Base-by-base conservation (phyloP, 2,797 vertebrate species). In the Neosilurus mollespiculum region DNA sequence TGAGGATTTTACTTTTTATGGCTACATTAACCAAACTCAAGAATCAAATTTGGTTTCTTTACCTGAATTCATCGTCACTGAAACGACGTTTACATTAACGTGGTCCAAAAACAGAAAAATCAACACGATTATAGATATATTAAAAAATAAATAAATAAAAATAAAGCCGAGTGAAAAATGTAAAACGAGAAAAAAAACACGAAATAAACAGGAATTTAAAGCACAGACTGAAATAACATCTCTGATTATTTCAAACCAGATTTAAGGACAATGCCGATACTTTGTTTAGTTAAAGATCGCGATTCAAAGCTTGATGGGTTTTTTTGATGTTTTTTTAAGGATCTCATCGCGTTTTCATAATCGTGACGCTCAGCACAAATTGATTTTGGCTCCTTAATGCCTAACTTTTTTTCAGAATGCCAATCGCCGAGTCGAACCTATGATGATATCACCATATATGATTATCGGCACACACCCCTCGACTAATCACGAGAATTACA, bases 11-110 rank as follows among this genome's bases (percentile, higher is more conserved):
- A 67, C 70, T 84, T 69, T 81, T 81, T 85, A 85, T 85, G 84
- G 84, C 84, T 85, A 85, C 84, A 85, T 85, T 80, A 82, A 85
- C 84, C 84, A 85, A 85, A 82, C 84, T 82, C 76, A 85, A 76
- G 67, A 76, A 51, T 79, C 59, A 85, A 67, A 85, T 85, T 85
- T 85, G 84, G 84, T 82, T 85, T 85, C 67, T 85, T 79, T 75
- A 85, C 84, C 84, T 85, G 84, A 85, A 82, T 82, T 80, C 59
- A 75, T 79, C 75, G 70, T 85, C 72, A 64, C 84, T 81, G 67
- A 73, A 85, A 82, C 67, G 51, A 78, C 80, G 56, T 81, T 81
- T 81, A 81, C 80, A 81, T 81, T 81, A 81, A 81, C 73, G 70
- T 83, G 82, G 80, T 81, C 80, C 80, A 30, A 81, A 71, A 69